phyloP scores from a whole-genome alignment of 2,888 invertebrate species.

The Leptinotarsa peninsularis region DNA sequence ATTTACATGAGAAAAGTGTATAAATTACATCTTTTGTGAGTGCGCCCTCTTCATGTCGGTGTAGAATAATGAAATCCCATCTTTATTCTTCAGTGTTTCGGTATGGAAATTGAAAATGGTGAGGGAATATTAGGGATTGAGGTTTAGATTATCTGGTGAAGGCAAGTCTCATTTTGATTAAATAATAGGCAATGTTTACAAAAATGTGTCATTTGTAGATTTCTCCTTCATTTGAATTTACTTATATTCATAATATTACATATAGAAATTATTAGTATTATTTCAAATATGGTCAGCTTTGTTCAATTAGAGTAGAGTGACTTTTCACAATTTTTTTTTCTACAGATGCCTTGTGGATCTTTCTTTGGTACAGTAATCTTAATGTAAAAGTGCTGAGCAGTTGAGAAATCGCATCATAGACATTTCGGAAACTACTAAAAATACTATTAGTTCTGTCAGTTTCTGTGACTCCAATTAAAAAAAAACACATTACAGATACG shows the following conservation, averaged over 20 bases:
- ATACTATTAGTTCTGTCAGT: too few species aligned
- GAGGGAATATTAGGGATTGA: not conserved
- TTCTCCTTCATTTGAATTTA: not conserved
- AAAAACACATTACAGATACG: too few species aligned
- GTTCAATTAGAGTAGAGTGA: too few species aligned
- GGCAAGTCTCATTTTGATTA: not conserved
- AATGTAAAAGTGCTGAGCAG: too few species aligned
- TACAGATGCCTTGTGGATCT: too few species aligned
- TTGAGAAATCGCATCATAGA: too few species aligned
- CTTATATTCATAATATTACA: not conserved
- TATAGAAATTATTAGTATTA: too few species aligned
- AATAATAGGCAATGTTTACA: not conserved
- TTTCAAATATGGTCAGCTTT: too few species aligned
- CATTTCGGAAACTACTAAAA: too few species aligned
- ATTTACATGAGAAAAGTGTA: constrained; percentile 38
- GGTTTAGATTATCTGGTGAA: not conserved
- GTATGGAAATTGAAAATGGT: constrained; percentile 6
- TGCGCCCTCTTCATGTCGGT: constrained; percentile 14
- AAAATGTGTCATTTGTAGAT: not conserved
- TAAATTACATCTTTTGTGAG: constrained; percentile 36
- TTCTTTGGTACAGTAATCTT: too few species aligned
- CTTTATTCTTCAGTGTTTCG: constrained; percentile 13
- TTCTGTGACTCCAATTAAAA: too few species aligned
- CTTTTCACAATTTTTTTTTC: too few species aligned
- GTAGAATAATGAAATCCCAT: constrained; percentile 16